These are phyloP conservation scores for Drosophila trapezifrons DNA, from an alignment of 1,140 invertebrate genomes.

Conservation along the genomic window DNA sequence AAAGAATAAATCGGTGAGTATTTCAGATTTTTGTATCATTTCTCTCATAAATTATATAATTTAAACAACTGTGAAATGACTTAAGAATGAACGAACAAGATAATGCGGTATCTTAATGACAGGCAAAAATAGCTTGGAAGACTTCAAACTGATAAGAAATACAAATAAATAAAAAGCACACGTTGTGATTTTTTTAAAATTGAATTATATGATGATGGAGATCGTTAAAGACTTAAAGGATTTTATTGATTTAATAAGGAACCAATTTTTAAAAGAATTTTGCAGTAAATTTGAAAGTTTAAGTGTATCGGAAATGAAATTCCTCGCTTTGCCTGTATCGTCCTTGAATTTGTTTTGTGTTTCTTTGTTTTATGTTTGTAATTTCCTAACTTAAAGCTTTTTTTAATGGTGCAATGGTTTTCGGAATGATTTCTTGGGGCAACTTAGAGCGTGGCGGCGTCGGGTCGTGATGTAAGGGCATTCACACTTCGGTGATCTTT, in stretches of 20 bases:
- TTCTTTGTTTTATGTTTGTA: neutral
- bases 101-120: constrained; percentile 1
- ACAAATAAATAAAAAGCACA: neutral
- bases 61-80: constrained; percentile 14
- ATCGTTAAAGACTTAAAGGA: neutral
- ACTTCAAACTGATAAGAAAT: neutral
- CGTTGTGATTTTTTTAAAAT: neutral
- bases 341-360: neutral
- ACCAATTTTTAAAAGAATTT: no score
- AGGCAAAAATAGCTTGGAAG: constrained; percentile 11
- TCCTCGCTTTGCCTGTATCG: neutral
- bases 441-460: neutral
- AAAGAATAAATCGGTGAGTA: neutral
- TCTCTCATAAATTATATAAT: constrained; percentile 1
- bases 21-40: no score
- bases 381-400: neutral
- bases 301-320: neutral
- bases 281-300: no score
- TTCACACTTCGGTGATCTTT: constrained; percentile 48
- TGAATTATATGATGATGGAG: neutral
- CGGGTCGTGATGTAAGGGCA: constrained; percentile 43
- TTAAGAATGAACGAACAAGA: constrained; percentile 9
- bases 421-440: neutral
- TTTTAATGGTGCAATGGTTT: neutral
- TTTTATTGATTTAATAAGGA: no score